Percentiles rank a stretch among this genome's conserved stretches.
These are phyloP conservation scores for Scaptomyza tumidula DNA, from an alignment of 2,888 invertebrate species.

Conservation along the genomic window DNA sequence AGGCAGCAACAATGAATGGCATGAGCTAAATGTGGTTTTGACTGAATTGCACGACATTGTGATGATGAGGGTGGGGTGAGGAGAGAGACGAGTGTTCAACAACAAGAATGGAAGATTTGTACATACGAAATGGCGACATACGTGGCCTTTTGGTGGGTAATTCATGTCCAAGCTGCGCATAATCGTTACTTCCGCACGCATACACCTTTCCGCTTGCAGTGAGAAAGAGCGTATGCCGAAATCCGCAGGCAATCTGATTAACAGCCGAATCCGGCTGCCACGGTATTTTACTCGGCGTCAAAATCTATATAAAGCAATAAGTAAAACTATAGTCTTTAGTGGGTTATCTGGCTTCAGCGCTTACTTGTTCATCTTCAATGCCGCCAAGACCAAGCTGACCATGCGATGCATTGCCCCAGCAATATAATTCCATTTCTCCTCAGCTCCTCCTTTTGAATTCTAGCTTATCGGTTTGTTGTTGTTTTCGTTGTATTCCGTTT, in stretches of 20 bases:
- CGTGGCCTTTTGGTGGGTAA: constrained; percentile 88
- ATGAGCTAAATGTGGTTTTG: neutral
- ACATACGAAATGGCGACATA: constrained; percentile 88
- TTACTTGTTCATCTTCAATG: constrained; percentile 88
- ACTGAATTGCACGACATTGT: constrained; percentile 7
- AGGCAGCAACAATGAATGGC: constrained; percentile 14
- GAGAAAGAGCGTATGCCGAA: constrained; percentile 92
- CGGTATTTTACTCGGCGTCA: constrained; percentile 87
- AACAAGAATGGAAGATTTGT: constrained; percentile 70
- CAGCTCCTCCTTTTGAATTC: neutral
- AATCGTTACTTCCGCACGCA: constrained; percentile 97
- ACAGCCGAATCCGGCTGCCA: constrained; percentile 87
- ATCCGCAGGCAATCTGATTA: constrained; percentile 89
- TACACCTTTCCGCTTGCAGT: constrained; percentile 91
- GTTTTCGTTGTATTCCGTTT: constrained; percentile 5
- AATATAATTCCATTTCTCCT: constrained; percentile 86
- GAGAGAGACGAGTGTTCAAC: constrained; percentile 28
- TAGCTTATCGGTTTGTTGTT: constrained; percentile 2
- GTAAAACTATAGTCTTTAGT: too few relatives aligned
- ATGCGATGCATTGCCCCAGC: constrained; percentile 91
- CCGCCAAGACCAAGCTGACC: constrained; percentile 92
- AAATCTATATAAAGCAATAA: constrained; percentile 83
- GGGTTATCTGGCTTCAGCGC: neutral
- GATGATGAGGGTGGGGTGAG: constrained; percentile 12
- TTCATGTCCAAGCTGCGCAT: constrained; percentile 94